These are phyloP conservation scores for Oscheius sp. DNA, from an alignment of 2,888 invertebrate species.

Conservation along the genomic window DNA sequence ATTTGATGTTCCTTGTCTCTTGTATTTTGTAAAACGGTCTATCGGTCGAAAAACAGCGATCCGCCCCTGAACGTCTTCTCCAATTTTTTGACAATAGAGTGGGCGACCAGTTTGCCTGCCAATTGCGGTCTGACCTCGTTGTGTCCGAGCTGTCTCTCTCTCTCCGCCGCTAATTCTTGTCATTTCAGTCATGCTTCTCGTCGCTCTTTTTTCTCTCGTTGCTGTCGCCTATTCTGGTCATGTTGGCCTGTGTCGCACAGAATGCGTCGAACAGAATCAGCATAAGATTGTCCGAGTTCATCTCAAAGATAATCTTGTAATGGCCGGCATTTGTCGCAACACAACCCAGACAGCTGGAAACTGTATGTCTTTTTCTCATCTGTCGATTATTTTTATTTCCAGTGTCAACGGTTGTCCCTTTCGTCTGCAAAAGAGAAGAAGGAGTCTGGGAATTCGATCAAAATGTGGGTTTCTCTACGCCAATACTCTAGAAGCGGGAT, in stretches of 20 bases:
- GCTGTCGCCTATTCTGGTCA: constrained; percentile 3
- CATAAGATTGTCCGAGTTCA: constrained; percentile 61
- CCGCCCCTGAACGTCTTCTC: background rate
- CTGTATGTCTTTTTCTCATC: too few relatives aligned
- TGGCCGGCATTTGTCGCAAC: constrained; percentile 50
- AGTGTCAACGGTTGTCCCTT: constrained; percentile 49
- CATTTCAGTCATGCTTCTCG: background rate
- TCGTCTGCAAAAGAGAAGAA: constrained; percentile 52
- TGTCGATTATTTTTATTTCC: too few relatives aligned
- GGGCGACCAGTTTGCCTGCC: constrained; percentile 17
- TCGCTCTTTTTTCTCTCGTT: constrained; percentile 14
- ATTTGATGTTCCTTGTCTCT: too few relatives aligned
- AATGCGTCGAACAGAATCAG: constrained; percentile 60
- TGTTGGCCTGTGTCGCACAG: constrained; percentile 51
- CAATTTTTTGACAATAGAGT: constrained; percentile 1
- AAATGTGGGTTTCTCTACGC: constrained; percentile 11
- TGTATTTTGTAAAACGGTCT: too few relatives aligned
- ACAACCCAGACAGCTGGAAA: constrained; percentile 2
- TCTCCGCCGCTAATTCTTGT: background rate
- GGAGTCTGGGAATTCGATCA: constrained; percentile 57
- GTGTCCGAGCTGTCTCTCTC: background rate
- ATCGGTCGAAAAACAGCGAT: too few relatives aligned
- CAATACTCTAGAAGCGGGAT: too few relatives aligned
- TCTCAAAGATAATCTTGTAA: constrained; percentile 54
- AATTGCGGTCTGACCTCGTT: constrained; percentile 9